These are phyloP conservation scores for Tenthredo distinguenda DNA, from an alignment of 2,888 invertebrate genomes.

Conservation along the genomic window DNA sequence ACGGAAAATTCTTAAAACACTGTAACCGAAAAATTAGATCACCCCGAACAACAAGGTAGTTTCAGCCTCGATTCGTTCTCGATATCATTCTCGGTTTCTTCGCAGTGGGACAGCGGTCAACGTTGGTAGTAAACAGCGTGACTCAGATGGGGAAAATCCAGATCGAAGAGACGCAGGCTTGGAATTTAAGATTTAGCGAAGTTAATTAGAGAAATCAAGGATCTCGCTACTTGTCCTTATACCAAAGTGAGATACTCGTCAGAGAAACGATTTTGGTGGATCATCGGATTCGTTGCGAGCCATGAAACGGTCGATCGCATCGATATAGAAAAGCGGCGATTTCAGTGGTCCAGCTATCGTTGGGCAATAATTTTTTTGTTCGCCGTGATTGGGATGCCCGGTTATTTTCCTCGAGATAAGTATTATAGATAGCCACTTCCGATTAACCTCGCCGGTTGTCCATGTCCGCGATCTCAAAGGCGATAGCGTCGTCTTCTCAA, in stretches of 20 bases:
- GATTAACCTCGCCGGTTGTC: slow-evolving; percentile 47
- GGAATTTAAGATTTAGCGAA: background rate
- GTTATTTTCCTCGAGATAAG: slow-evolving; percentile 35
- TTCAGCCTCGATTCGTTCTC: background rate
- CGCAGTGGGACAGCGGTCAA: slow-evolving; percentile 34
- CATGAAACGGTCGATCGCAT: background rate
- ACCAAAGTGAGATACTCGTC: background rate
- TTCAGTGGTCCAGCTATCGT: background rate
- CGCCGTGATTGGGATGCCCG: background rate
- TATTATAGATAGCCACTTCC: slow-evolving; percentile 43
- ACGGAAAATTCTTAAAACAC: no score
- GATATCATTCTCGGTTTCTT: slow-evolving; percentile 13
- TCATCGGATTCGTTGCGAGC: background rate
- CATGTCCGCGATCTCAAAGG: slow-evolving; percentile 19
- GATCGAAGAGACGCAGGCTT: slow-evolving; percentile 6
- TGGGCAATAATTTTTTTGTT: background rate
- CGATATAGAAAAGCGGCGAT: background rate
- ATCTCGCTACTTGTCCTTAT: background rate
- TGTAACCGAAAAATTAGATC: no score
- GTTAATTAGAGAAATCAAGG: background rate
- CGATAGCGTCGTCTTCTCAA: slow-evolving; percentile 44
- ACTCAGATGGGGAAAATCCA: slow-evolving; percentile 47
- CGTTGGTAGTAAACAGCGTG: slow-evolving; percentile 46
- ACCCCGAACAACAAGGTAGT: background rate
- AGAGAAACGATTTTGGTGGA: background rate